Percentiles rank a stretch among this genome's conserved stretches.
These are phyloP conservation scores for Apamea anceps DNA, from an alignment of 2,888 invertebrate genomes.

Conservation along the genomic window DNA sequence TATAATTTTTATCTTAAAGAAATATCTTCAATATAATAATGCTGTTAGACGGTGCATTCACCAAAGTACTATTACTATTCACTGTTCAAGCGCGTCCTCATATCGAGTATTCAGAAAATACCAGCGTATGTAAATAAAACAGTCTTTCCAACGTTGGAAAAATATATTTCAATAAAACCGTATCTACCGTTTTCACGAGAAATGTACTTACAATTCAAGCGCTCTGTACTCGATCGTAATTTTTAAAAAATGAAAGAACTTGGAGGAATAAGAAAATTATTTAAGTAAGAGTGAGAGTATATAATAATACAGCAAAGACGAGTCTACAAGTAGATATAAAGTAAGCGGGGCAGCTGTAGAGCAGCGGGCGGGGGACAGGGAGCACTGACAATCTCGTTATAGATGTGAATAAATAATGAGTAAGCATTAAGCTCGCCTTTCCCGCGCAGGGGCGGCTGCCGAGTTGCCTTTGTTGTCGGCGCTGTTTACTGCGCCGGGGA, in stretches of 20 bases:
- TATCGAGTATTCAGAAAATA: constrained; percentile 71
- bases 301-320: constrained; percentile 71
- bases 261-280: constrained; percentile 81
- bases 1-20: neutral
- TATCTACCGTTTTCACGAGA: constrained; percentile 58
- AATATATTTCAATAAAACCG: constrained; percentile 75
- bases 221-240: constrained; percentile 63
- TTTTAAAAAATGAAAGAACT: constrained; percentile 72
- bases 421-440: constrained; percentile 85
- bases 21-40: constrained; percentile 19
- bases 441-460: constrained; percentile 76
- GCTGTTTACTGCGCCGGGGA: constrained; percentile 85
- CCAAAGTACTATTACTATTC: constrained; percentile 9
- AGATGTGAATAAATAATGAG: constrained; percentile 90
- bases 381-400: constrained; percentile 89
- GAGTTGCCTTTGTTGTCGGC: constrained; percentile 86
- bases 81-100: constrained; percentile 50
- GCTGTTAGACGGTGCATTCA: constrained; percentile 11
- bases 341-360: constrained; percentile 77
- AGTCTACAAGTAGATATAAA: constrained; percentile 75
- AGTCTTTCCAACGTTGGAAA: constrained; percentile 67
- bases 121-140: constrained; percentile 74
- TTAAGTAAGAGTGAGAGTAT: constrained; percentile 78
- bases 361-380: constrained; percentile 75
- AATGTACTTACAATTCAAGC: constrained; percentile 61